Conservation (phyloP, 2,888 invertebrate genomes). For the Trissoscelio sp. region DNA sequence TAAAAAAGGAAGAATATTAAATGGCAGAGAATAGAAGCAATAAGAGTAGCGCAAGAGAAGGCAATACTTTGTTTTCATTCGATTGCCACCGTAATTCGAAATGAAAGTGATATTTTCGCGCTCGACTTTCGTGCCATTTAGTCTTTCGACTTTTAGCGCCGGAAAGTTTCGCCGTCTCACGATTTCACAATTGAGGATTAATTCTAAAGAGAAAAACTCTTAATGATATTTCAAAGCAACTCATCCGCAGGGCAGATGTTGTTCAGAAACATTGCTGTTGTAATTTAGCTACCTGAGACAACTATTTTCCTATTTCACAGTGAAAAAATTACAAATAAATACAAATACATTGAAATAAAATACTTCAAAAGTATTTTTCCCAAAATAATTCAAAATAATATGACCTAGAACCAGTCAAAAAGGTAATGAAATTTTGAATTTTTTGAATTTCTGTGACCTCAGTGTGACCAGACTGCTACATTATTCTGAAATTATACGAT, state of each 20-base stretch:
- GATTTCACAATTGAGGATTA: conserved; percentile 36
- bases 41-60: conserved; percentile 26
- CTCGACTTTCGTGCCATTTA: conserved; percentile 48
- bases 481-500: too few relatives aligned
- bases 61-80: conserved; percentile 55
- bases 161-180: conserved; percentile 35
- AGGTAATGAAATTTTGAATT: too few relatives aligned
- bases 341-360: too few relatives aligned
- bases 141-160: conserved; percentile 29
- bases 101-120: conserved; percentile 54
- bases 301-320: too few relatives aligned
- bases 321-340: too few relatives aligned
- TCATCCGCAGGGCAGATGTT: conserved; percentile 19
- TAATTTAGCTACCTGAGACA: too few relatives aligned
- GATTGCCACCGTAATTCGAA: conserved; percentile 43
- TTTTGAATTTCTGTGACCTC: too few relatives aligned
- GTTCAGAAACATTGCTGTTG: conserved; percentile 20
- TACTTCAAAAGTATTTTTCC: too few relatives aligned
- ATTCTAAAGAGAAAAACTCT: conserved; percentile 40
- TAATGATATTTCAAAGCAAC: conserved; percentile 42
- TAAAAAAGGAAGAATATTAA: conserved; percentile 38
- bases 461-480: too few relatives aligned
- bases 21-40: conserved; percentile 31
- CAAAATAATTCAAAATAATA: too few relatives aligned
- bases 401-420: too few relatives aligned